phyloP scores from a whole-genome alignment of 2,888 invertebrate species.

The Agonopterix alstromeriana region DNA sequence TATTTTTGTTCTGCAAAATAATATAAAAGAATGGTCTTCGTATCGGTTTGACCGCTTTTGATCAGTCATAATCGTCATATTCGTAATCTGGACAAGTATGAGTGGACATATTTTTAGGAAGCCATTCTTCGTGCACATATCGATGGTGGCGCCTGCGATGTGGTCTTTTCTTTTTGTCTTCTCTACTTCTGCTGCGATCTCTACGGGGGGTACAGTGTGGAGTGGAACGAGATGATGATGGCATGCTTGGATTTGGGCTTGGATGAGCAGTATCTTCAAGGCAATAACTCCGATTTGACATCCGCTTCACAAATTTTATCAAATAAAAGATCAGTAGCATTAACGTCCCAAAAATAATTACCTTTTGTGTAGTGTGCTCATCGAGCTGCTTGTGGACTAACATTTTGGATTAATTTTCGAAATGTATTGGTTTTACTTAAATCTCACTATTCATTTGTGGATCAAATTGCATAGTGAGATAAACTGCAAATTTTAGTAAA shows the following conservation, averaged over 20 bases:
- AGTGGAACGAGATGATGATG: not conserved
- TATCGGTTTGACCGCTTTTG: not conserved
- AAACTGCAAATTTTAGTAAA: too few relatives aligned
- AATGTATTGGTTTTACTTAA: too few relatives aligned
- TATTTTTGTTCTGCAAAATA: not conserved
- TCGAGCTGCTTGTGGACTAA: conserved; percentile 32
- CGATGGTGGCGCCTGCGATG: conserved; percentile 22
- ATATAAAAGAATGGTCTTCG: not conserved
- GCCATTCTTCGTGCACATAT: conserved; percentile 28
- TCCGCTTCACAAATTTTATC: conserved; percentile 26
- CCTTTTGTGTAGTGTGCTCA: conserved; percentile 20
- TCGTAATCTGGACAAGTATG: not conserved
- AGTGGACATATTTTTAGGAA: conserved; percentile 12
- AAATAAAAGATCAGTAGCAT: conserved; percentile 28
- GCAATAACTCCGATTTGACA: conserved; percentile 11
- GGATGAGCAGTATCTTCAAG: not conserved
- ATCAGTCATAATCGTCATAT: not conserved
- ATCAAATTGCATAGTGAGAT: too few relatives aligned
- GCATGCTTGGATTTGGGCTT: not conserved
- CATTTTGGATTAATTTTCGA: conserved; percentile 22
- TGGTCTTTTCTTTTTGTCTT: conserved; percentile 10
- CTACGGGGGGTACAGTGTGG: conserved; percentile 1
- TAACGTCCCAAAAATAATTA: conserved; percentile 28
- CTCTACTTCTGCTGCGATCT: conserved; percentile 19
- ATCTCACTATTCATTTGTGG: too few relatives aligned